These are phyloP conservation scores for Dicrurus megarhynchus DNA, from an alignment of 2,113 vertebrate genomes.

Conservation along the genomic window DNA sequence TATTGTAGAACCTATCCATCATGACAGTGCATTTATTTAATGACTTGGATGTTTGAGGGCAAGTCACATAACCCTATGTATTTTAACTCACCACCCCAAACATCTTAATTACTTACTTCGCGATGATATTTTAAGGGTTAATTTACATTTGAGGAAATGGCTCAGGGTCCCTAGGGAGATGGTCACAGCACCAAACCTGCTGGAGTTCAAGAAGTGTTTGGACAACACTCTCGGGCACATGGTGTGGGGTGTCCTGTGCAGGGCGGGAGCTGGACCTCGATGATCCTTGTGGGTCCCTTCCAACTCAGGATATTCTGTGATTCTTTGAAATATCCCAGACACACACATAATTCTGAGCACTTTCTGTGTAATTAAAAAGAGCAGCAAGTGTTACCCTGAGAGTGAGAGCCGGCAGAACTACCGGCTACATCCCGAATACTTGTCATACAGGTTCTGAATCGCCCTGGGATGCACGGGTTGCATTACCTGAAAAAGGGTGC, in stretches of 20 bases:
- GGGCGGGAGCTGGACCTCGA: background rate
- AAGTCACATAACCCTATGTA: background rate
- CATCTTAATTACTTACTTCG: background rate
- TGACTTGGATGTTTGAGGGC: background rate
- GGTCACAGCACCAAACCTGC: background rate
- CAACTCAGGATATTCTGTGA: background rate
- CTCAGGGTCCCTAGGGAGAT: background rate
- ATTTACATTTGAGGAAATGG: conserved; percentile 26
- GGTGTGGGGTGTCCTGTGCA: background rate
- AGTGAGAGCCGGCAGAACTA: background rate
- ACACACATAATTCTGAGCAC: background rate
- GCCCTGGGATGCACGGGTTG: conserved; percentile 1
- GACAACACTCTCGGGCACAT: fast-evolving
- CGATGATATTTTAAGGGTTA: background rate
- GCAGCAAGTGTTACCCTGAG: background rate
- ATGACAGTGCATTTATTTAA: background rate
- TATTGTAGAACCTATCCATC: background rate
- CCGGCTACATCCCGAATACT: background rate
- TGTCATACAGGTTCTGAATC: conserved; percentile 30
- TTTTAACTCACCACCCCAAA: background rate
- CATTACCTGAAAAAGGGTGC: conserved; percentile 16
- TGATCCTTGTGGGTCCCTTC: background rate
- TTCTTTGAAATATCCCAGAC: background rate
- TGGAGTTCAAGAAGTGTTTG: background rate
- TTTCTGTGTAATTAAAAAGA: background rate